Conservation (phyloP, 1,140 invertebrate genomes). For the Plutomurus gul region DNA sequence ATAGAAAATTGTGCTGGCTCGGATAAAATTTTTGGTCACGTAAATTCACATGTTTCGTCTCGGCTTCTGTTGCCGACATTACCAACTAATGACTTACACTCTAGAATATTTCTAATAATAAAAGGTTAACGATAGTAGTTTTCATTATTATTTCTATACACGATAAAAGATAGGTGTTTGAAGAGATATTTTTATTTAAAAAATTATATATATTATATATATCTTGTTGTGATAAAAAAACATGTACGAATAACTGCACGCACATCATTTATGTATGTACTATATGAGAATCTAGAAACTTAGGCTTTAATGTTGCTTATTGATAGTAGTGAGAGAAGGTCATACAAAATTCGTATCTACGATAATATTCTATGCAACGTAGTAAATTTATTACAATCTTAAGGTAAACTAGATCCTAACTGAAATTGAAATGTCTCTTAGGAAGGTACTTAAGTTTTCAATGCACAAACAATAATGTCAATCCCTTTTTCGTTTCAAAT, state of each 20-base stretch:
- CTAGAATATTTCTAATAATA: too few relatives aligned
- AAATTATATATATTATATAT: not conserved
- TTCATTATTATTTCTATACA: not conserved
- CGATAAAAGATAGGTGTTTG: not conserved
- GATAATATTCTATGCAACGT: not conserved
- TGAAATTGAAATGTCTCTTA: not conserved
- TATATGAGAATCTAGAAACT: not conserved
- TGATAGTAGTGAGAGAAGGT: too few relatives aligned
- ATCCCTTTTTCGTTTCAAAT: not conserved
- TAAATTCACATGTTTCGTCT: slow-evolving; percentile 13
- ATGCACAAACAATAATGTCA: not conserved
- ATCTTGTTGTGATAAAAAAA: not conserved
- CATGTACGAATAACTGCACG: not conserved
- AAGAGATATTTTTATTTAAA: not conserved
- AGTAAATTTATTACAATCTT: not conserved
- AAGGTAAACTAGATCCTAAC: not conserved
- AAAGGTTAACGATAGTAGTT: not conserved
- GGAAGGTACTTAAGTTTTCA: slow-evolving; percentile 1
- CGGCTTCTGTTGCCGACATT: too few relatives aligned
- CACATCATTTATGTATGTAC: too few relatives aligned
- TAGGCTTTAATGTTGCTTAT: too few relatives aligned
- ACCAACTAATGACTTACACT: too few relatives aligned
- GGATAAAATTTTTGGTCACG: slow-evolving; percentile 19
- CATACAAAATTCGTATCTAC: not conserved
- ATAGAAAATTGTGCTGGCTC: slow-evolving; percentile 11